Evolutionary conservation across 1,140 invertebrate genomes (phyloP), one percentile per base, ranked within the genome.

Genomic region (Drosophila athabasca): DNA sequence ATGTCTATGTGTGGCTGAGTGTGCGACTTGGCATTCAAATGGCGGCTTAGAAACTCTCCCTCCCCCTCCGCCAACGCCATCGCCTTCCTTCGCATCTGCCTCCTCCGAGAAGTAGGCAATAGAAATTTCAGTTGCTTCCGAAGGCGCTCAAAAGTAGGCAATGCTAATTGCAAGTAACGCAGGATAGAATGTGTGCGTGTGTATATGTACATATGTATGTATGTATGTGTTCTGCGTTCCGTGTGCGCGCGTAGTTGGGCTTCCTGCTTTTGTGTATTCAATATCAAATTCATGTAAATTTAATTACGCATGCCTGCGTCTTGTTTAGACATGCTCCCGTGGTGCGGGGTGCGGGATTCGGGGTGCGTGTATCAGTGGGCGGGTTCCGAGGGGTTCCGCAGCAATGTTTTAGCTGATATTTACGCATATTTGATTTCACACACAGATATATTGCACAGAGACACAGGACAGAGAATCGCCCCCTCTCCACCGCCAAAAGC

Each of bases 241-340:
- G 49, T 50, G 54, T 43, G 39, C 43, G 35, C 24, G 8, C 22
- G 31, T 55, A 15, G n/a, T 64, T 43, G 31, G 66, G 39, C 49
- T 52, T 51, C 19, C 26, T 24, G 22, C 35, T 52, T 52, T 17
- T 57, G 49, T 75, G 62, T 85, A 76, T 80, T 82, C 78, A 87
- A 85, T 85, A 85, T 85, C 82, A 85, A 74, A 85, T 85, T 85
- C 82, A 85, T 85, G 82, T 85, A 85, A 87, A 85, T 85, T 85
- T 85, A 85, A 85, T 85, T 87, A 85, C 82, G 82, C 82, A 82
- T 87, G 82, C 78, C 70, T 73, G 74, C 78, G 55, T 75, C 82
- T 57, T 87, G 82, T 82, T 75, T 75, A 74, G 60, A 59, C 53
- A 64, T 74, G 50, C 43, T 11, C 31, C 17, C 31, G 17, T 19